These are phyloP conservation scores for Drosophila pallidifrons DNA, from an alignment of 1,140 invertebrate species.

Conservation along the genomic window DNA sequence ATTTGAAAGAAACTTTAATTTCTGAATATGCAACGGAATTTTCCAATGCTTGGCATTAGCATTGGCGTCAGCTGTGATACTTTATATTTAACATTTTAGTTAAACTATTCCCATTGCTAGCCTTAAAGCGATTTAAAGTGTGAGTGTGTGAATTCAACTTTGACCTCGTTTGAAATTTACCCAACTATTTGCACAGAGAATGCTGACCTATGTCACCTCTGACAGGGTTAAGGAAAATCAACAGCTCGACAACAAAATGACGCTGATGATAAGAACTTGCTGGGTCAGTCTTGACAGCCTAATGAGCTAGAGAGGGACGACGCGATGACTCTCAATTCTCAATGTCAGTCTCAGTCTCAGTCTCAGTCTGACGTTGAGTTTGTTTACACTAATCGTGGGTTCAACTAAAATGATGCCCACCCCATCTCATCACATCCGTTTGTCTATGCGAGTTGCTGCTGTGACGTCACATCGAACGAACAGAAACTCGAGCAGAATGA, in stretches of 20 bases:
- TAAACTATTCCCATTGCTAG: too few relatives aligned
- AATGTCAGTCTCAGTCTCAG: conserved; percentile 1
- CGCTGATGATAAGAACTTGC: conserved; percentile 37
- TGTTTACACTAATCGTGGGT: conserved; percentile 12
- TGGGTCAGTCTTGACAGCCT: conserved; percentile 13
- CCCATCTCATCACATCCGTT: neutral
- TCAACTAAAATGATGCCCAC: conserved; percentile 1
- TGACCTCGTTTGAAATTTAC: neutral
- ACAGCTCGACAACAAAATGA: conserved; percentile 17
- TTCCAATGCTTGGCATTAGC: neutral
- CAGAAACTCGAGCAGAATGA: neutral
- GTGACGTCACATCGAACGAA: neutral
- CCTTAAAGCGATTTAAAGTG: too few relatives aligned
- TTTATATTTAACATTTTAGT: neutral
- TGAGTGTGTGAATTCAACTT: neutral
- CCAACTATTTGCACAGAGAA: neutral
- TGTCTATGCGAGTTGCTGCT: neutral
- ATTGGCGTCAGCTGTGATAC: neutral
- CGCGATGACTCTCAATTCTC: conserved; percentile 1
- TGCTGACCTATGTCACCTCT: conserved; percentile 24
- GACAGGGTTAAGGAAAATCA: conserved; percentile 29
- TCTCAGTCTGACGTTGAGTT: conserved; percentile 7
- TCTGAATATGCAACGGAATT: too few relatives aligned
- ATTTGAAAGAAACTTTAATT: neutral
- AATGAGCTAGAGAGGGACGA: conserved; percentile 22